Evolutionary conservation across 2,888 invertebrate species (phyloP), one percentile per base, ranked within the genome.

Genomic region (Drosophila colorata): DNA sequence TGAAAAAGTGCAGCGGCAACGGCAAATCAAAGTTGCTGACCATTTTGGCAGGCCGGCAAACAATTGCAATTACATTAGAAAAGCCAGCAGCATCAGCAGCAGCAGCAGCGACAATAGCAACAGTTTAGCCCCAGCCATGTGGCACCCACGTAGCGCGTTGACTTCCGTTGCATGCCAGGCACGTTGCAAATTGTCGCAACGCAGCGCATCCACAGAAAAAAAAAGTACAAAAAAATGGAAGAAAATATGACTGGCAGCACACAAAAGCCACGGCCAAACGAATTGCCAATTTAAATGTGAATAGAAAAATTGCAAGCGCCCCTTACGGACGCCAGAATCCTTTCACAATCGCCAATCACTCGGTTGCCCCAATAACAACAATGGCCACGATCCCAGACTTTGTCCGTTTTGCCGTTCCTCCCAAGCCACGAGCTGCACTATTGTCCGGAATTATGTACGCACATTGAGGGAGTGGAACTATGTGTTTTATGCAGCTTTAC

Each of bases 31-130:
- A 67, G 73, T 70, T 69, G 69, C 74, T 56, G 80, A 57, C 74
- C 78, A 75, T 80, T 80, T 82, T 74, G 58, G 14, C 57, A 38
- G 28, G 57, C 46, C 66, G 80, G 68, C 87, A 87, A 85, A 87
- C 85, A 85, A 85, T 85, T 85, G 87, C 87, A 85, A 85, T 85
- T 87, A 87, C 73, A 80, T 85, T 85, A 85, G 87, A 85, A 87
- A 82, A 74, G 73, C 41, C 65, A 71, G 43, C 18, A 49, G 40
- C 49, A 49, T 8, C 53, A 11, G 18, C 46, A 49, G 40, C 49
- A 49, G 11, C 53, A 11, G 18, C 46, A 41, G 25, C 40, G 33
- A 69, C 68, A 77, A 79, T 52, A 63, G 37, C 52, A 48, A 69
- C 72, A 78, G 69, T 49, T 67, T 71, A 37, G 57, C 63, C 65